A percentile compares a stretch with the other conserved stretches of the same genome.
phyloP scores from a whole-genome alignment of 2,888 invertebrate species.

The Acanthosepion lycidas region DNA sequence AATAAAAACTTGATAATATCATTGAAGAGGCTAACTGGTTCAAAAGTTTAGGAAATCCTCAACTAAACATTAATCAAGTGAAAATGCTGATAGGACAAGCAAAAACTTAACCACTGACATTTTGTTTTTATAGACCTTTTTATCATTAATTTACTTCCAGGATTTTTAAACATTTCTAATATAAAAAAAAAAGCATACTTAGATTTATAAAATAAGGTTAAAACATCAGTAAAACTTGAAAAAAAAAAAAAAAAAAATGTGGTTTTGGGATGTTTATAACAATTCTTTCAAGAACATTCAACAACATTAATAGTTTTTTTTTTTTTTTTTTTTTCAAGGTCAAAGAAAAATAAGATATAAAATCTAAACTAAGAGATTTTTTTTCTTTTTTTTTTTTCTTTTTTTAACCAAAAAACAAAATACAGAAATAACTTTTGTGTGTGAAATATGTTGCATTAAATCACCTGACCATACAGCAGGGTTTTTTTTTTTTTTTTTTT shows the following conservation, averaged over 20 bases:
- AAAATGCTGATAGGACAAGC: background rate
- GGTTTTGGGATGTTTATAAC: background rate
- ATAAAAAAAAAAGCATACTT: background rate
- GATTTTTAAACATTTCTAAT: background rate
- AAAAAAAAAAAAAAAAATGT: background rate
- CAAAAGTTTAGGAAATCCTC: background rate
- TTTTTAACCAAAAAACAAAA: background rate
- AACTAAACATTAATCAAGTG: background rate
- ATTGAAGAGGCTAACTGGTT: background rate
- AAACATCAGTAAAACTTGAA: background rate
- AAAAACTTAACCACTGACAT: background rate
- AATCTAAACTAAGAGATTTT: background rate
- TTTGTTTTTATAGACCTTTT: background rate
- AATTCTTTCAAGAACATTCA: background rate
- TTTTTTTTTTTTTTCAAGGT: too few species aligned
- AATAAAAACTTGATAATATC: background rate
- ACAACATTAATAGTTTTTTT: background rate
- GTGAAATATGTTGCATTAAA: background rate
- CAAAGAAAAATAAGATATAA: background rate
- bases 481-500: too few species aligned
- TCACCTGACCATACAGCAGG: background rate
- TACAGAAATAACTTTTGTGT: background rate
- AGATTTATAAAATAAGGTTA: background rate
- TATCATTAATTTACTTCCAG: background rate
- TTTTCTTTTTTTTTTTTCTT: too few species aligned